Percentiles rank a stretch among this genome's conserved stretches.
Evolutionary conservation across 2,113 vertebrate genomes (phyloP).

Genomic region (Phaethornis superciliosus): DNA sequence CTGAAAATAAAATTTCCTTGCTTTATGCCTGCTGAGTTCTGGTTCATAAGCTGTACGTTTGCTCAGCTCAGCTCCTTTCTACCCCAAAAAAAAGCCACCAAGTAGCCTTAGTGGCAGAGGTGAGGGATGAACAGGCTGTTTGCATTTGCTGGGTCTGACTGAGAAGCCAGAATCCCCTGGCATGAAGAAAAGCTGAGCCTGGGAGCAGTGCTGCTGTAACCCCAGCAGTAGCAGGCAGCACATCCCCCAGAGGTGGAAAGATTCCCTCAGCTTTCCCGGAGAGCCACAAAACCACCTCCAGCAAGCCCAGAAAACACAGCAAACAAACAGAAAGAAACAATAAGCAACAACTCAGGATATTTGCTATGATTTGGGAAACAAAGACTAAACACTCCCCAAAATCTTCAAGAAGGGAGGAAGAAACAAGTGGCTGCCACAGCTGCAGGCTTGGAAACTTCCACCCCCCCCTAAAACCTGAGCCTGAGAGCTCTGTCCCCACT

Average conservation of each 20-base stretch:
- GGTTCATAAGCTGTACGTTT: not conserved
- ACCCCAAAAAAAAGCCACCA: not conserved
- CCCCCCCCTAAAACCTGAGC: fast-evolving
- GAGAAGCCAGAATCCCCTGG: not conserved
- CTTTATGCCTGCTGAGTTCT: not conserved
- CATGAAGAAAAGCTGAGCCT: not conserved
- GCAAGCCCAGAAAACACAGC: fast-evolving
- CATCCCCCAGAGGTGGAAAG: not conserved
- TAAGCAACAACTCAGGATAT: not conserved
- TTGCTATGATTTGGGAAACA: fast-evolving
- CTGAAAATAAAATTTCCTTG: not conserved
- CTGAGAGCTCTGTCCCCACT: fast-evolving
- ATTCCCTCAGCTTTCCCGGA: not conserved
- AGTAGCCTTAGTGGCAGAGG: fast-evolving
- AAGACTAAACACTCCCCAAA: too few relatives aligned
- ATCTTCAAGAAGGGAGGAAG: not conserved
- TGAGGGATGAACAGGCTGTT: fast-evolving
- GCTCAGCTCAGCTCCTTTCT: fast-evolving
- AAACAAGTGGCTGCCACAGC: not conserved
- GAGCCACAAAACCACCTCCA: fast-evolving
- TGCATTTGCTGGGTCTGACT: fast-evolving
- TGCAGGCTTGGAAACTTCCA: not conserved
- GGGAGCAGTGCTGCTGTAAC: not conserved
- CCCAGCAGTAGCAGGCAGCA: fast-evolving
- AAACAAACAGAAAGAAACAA: not conserved